Evolutionary conservation across 1,140 invertebrate genomes (phyloP).

Genomic region (Aphis craccivora): DNA sequence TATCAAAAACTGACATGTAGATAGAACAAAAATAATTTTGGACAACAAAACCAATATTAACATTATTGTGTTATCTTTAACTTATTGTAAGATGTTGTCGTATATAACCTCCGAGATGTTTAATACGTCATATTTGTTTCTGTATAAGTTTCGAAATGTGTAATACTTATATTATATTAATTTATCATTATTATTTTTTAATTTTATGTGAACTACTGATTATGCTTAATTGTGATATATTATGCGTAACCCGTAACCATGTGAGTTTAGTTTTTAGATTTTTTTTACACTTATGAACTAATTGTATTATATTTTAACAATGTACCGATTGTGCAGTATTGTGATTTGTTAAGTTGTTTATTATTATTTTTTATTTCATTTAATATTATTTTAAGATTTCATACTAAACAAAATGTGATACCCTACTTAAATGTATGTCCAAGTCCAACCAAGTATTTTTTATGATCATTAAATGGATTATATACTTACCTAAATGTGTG

Average conservation of each 20-base stretch:
- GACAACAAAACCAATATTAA: neutral
- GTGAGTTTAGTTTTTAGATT: constrained; percentile 38
- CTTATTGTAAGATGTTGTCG: neutral
- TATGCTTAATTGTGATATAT: constrained; percentile 29
- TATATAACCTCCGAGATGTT: neutral
- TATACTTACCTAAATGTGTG: neutral
- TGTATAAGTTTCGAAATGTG: neutral
- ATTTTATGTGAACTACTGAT: constrained; percentile 3
- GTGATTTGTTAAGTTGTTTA: constrained; percentile 56
- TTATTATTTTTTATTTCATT: constrained; percentile 43
- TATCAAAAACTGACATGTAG: neutral
- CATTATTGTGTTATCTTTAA: neutral
- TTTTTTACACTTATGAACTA: constrained; percentile 23
- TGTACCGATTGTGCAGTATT: constrained; percentile 46
- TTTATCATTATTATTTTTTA: constrained; percentile 30
- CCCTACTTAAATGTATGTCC: constrained; percentile 56
- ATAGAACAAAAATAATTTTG: neutral
- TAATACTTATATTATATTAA: constrained; percentile 10
- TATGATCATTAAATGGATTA: constrained; percentile 27
- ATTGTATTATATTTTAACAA: constrained; percentile 32
- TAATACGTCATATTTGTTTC: neutral
- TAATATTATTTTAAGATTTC: constrained; percentile 55
- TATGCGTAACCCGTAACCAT: constrained; percentile 32
- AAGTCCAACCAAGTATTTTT: constrained; percentile 53
- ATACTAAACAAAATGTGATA: constrained; percentile 58